A percentile compares a stretch with the other conserved stretches of the same genome.
phyloP scores from a whole-genome alignment of 2,888 invertebrate genomes.

The Crioceris asparagi region DNA sequence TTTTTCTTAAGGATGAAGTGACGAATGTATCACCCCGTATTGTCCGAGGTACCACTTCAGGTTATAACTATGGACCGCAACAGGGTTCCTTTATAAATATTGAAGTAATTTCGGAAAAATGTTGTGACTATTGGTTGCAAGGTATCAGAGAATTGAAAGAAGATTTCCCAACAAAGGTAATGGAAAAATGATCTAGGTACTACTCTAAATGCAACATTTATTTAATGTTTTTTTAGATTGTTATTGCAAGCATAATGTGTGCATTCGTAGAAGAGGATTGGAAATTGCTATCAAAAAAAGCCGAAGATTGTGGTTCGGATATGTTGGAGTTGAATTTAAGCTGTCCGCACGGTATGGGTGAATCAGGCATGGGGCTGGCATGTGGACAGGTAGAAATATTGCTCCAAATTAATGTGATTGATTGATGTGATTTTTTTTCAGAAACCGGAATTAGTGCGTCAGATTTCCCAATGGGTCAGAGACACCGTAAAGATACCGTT shows the following conservation, averaged over 20 bases:
- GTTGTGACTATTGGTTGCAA: slow-evolving; percentile 83
- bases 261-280: slow-evolving; percentile 79
- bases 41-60: slow-evolving; percentile 85
- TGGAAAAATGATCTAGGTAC: not conserved
- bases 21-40: slow-evolving; percentile 97
- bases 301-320: slow-evolving; percentile 80
- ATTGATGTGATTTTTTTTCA: slow-evolving; percentile 30
- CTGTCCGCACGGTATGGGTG: slow-evolving; percentile 99
- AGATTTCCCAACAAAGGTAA: slow-evolving; percentile 83
- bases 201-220: too few relatives aligned
- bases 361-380: slow-evolving; percentile 95
- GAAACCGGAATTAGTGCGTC: slow-evolving; percentile 77
- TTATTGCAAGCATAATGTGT: slow-evolving; percentile 96
- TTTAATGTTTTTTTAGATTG: slow-evolving; percentile 43
- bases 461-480: slow-evolving; percentile 87
- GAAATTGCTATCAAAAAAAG: slow-evolving; percentile 65
- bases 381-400: slow-evolving; percentile 72
- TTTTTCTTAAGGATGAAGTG: slow-evolving; percentile 65
- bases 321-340: slow-evolving; percentile 93
- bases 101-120: slow-evolving; percentile 96
- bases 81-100: slow-evolving; percentile 95
- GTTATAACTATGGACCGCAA: slow-evolving; percentile 88
- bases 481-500: slow-evolving; percentile 83
- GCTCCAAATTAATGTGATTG: not conserved
- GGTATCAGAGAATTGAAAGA: slow-evolving; percentile 79